Percentiles rank a stretch among this genome's conserved stretches.
These are phyloP conservation scores for Sturnus vulgaris DNA, from an alignment of 2,113 vertebrate species.

Conservation along the genomic window DNA sequence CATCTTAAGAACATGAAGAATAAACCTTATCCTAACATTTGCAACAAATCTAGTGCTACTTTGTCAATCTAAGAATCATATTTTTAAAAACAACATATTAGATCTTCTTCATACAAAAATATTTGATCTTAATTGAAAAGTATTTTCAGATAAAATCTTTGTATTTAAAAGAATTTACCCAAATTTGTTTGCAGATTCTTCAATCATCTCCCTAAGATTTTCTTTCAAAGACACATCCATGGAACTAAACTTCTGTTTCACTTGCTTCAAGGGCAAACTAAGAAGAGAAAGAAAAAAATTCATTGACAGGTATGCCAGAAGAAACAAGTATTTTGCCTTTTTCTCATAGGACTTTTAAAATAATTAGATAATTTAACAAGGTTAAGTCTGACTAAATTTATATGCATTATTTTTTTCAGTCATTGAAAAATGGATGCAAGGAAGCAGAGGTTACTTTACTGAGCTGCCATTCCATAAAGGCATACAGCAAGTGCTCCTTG, in stretches of 20 bases:
- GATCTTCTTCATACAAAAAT: background rate
- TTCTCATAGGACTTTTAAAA: background rate
- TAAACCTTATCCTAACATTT: background rate
- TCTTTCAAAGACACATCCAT: conserved; percentile 96
- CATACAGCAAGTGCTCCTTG: background rate
- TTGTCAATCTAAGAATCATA: background rate
- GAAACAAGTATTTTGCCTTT: background rate
- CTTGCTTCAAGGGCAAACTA: conserved; percentile 93
- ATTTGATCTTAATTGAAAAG: background rate
- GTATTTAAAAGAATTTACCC: conserved; percentile 74
- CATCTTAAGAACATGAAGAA: background rate
- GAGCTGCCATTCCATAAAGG: background rate
- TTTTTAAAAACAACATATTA: background rate
- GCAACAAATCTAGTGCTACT: background rate
- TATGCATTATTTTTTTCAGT: background rate
- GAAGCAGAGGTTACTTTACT: background rate
- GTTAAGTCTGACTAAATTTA: background rate
- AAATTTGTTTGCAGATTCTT: conserved; percentile 94
- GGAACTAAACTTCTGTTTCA: conserved; percentile 92
- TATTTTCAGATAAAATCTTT: background rate
- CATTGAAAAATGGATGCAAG: background rate
- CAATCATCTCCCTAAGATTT: conserved; percentile 91
- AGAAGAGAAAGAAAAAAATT: background rate
- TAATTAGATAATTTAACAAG: background rate
- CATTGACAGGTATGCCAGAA: background rate